Evolutionary conservation across 2,797 vertebrate genomes (phyloP).

Genomic region (Rachycentron canadum): DNA sequence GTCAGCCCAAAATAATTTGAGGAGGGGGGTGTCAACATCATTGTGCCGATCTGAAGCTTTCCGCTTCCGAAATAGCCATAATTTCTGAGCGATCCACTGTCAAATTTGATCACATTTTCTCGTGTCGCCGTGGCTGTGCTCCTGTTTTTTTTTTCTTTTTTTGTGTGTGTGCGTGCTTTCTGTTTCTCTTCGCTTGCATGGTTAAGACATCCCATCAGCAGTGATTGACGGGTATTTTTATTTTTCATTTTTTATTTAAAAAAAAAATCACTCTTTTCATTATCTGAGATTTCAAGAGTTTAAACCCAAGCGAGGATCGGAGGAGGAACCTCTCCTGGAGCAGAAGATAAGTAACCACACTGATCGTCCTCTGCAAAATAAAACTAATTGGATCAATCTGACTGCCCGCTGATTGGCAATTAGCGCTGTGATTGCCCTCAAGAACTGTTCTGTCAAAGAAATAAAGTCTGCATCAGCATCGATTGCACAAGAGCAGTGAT

Average conservation of each 20-base stretch:
- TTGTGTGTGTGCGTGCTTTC: slow-evolving; percentile 3
- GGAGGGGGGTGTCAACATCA: slow-evolving; percentile 72
- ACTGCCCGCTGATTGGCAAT: slow-evolving; percentile 71
- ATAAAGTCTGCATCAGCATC: slow-evolving; percentile 45
- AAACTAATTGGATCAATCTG: slow-evolving; percentile 79
- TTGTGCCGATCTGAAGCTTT: slow-evolving; percentile 73
- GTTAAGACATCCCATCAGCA: slow-evolving; percentile 44
- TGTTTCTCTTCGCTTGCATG: slow-evolving; percentile 40
- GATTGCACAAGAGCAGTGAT: slow-evolving; percentile 43
- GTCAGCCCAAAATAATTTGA: slow-evolving; percentile 77
- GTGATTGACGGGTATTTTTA: slow-evolving; percentile 35
- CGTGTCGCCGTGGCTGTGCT: slow-evolving; percentile 51
- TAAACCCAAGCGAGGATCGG: slow-evolving; percentile 28
- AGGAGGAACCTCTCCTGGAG: slow-evolving; percentile 61
- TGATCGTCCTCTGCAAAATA: slow-evolving; percentile 68
- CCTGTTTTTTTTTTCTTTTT: slow-evolving; percentile 23
- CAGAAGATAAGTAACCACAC: slow-evolving; percentile 66
- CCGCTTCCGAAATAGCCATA: slow-evolving; percentile 75
- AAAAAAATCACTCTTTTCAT: slow-evolving; percentile 40
- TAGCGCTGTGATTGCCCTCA: slow-evolving; percentile 46
- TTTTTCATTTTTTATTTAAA: not conserved
- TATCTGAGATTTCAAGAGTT: slow-evolving; percentile 62
- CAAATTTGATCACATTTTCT: slow-evolving; percentile 67
- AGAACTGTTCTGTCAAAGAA: slow-evolving; percentile 31
- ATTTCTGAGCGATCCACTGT: slow-evolving; percentile 56